Conservation (phyloP, 2,888 invertebrate genomes). For the Microdon myrmicae region DNA sequence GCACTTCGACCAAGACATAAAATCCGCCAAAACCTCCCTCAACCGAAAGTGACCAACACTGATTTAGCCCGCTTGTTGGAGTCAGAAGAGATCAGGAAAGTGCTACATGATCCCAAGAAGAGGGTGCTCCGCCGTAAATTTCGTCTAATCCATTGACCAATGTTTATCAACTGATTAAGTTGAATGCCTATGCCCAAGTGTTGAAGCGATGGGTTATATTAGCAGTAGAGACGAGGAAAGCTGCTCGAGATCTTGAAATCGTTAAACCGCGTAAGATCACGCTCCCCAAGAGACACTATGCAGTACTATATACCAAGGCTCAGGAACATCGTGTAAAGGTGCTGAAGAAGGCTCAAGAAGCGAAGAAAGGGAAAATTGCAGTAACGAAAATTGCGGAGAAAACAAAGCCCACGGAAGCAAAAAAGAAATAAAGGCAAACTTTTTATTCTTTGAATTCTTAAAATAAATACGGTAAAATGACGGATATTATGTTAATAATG, state of each 20-base stretch:
- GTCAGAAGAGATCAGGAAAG: slow-evolving; percentile 95
- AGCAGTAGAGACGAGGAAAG: slow-evolving; percentile 74
- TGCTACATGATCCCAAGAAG: slow-evolving; percentile 85
- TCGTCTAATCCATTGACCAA: slow-evolving; percentile 97
- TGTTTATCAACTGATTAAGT: slow-evolving; percentile 83
- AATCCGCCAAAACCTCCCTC: slow-evolving; percentile 90
- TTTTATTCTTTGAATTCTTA: too few relatives aligned
- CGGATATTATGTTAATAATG: too few relatives aligned
- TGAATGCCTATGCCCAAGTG: slow-evolving; percentile 96
- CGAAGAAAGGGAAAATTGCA: slow-evolving; percentile 63
- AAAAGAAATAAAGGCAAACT: too few relatives aligned
- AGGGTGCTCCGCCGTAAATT: slow-evolving; percentile 81
- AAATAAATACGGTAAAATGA: too few relatives aligned
- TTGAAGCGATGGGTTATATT: slow-evolving; percentile 85
- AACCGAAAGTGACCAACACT: slow-evolving; percentile 97
- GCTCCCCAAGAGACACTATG: slow-evolving; percentile 65
- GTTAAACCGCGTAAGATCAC: slow-evolving; percentile 76
- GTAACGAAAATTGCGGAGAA: slow-evolving; percentile 58
- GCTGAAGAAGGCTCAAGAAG: slow-evolving; percentile 59
- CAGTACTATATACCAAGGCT: slow-evolving; percentile 62
- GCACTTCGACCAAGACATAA: slow-evolving; percentile 79
- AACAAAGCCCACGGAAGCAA: too few relatives aligned
- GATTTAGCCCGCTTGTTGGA: slow-evolving; percentile 92
- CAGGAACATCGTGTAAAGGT: slow-evolving; percentile 62
- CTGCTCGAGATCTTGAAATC: slow-evolving; percentile 71